Percentiles rank a stretch among this genome's conserved stretches.
These are phyloP conservation scores for Apantesis nais DNA, from an alignment of 2,888 invertebrate species.

Conservation along the genomic window DNA sequence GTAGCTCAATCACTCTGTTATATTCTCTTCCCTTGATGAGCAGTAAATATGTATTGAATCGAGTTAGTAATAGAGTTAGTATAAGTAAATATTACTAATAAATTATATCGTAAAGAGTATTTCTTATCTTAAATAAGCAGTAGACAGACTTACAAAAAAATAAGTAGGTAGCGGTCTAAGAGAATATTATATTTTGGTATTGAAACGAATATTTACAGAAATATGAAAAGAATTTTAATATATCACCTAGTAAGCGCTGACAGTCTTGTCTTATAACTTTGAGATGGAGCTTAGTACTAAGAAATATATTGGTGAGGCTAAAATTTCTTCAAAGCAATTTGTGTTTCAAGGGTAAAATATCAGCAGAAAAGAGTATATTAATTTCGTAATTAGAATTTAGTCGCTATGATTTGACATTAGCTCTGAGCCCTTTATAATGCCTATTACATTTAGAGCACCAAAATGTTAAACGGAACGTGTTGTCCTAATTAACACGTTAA, in stretches of 20 bases:
- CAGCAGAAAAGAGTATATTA: neutral
- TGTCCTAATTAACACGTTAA: too few species aligned
- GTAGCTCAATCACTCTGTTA: neutral
- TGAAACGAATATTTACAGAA: conserved; percentile 6
- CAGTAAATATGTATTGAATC: too few species aligned
- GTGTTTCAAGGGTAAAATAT: neutral
- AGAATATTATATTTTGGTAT: neutral
- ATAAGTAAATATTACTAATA: neutral
- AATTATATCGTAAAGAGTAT: neutral
- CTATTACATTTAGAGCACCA: too few species aligned
- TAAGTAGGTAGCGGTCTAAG: neutral
- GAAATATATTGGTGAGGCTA: neutral
- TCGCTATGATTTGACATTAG: neutral
- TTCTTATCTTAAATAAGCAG: neutral
- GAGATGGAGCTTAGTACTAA: neutral
- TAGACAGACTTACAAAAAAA: neutral
- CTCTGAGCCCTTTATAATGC: neutral
- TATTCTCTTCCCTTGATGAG: too few species aligned
- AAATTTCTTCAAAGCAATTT: neutral
- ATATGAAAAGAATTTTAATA: conserved; percentile 10
- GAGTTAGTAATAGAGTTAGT: neutral
- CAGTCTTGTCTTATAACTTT: neutral
- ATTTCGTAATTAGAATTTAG: neutral
- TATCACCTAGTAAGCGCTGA: neutral
- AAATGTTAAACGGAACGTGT: too few species aligned